Conservation (phyloP, 2,888 invertebrate species). For the Neoaliturus tenellus region DNA sequence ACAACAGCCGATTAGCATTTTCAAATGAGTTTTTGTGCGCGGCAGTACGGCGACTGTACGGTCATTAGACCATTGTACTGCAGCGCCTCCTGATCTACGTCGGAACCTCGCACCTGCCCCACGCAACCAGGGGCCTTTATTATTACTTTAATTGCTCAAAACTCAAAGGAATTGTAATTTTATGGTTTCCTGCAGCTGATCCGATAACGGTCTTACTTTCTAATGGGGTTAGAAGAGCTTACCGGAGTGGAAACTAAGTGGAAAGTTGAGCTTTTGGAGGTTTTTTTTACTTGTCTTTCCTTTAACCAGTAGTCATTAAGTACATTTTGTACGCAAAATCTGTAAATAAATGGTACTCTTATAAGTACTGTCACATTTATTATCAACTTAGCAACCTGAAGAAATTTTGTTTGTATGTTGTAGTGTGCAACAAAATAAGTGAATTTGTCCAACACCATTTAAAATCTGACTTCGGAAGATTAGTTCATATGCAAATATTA, state of each 20-base stretch:
- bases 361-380: no score
- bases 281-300: neutral
- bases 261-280: no score
- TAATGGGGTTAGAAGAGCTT: neutral
- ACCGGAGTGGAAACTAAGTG: neutral
- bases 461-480: no score
- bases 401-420: no score
- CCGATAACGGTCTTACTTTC: slow-evolving; percentile 23
- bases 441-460: no score
- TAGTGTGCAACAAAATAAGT: no score
- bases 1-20: neutral
- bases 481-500: no score
- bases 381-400: no score
- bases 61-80: slow-evolving; percentile 27
- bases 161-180: slow-evolving; percentile 42
- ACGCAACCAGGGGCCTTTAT: slow-evolving; percentile 14
- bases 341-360: no score
- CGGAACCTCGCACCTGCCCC: slow-evolving; percentile 13
- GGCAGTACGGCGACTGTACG: neutral
- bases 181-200: slow-evolving; percentile 51
- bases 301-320: neutral
- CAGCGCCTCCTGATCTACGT: neutral
- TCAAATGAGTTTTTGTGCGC: slow-evolving; percentile 24
- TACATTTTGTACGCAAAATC: no score
- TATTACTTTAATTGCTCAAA: slow-evolving; percentile 50